Evolutionary conservation across 2,888 invertebrate species (phyloP).

Genomic region (Halocaridina rubra): DNA sequence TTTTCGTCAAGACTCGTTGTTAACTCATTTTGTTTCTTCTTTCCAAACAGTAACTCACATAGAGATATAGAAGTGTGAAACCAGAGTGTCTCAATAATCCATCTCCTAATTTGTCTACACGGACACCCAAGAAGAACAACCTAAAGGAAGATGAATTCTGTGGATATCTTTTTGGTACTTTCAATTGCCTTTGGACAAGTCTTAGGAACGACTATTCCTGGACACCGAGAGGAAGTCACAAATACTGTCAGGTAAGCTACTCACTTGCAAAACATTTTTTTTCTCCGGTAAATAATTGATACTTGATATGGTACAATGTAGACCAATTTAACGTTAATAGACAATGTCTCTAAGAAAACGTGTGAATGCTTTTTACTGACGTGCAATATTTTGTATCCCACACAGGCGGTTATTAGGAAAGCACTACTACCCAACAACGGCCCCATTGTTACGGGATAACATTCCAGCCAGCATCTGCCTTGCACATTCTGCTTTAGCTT

Average conservation of each 20-base stretch:
- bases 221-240: not conserved
- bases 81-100: no score
- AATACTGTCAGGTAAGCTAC: not conserved
- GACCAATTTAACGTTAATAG: not conserved
- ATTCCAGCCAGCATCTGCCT: not conserved
- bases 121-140: no score
- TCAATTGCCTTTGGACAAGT: no score
- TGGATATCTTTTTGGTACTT: no score
- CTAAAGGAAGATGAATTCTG: no score
- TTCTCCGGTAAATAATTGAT: not conserved
- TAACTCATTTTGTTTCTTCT: no score
- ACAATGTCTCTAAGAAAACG: not conserved
- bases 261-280: not conserved
- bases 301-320: not conserved
- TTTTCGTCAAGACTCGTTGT: no score
- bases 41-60: no score
- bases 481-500: constrained; percentile 6
- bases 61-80: no score
- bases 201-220: no score
- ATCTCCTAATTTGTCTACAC: no score
- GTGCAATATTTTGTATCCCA: not conserved
- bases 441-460: not conserved
- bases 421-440: constrained; percentile 16
- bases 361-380: not conserved
- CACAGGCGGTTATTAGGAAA: not conserved